phyloP scores from a whole-genome alignment of 2,797 vertebrate species.

The Rhinoraja longicauda region DNA sequence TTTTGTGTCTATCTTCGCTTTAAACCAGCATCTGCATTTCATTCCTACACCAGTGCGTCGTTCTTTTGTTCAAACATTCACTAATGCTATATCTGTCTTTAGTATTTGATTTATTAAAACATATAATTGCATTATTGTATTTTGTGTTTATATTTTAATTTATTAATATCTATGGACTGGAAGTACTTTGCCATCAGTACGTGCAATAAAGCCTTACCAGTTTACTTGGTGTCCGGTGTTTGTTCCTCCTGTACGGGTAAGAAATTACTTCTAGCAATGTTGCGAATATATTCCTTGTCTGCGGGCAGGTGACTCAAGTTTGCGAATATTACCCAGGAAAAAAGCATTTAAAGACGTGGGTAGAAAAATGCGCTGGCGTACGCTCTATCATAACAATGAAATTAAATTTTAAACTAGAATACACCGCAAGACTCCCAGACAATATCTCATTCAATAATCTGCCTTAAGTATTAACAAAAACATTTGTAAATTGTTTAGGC shows the following conservation, averaged over 20 bases:
- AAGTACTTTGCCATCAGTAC: background rate
- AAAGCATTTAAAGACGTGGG: too few relatives aligned
- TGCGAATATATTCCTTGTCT: too few relatives aligned
- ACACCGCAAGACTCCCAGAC: background rate
- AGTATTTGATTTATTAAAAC: background rate
- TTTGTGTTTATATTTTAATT: background rate
- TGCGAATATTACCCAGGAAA: background rate
- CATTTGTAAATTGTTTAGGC: slow-evolving; percentile 11
- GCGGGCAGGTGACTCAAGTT: background rate
- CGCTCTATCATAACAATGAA: background rate
- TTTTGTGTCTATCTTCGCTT: too few relatives aligned
- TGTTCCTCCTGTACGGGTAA: background rate
- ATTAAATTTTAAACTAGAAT: slow-evolving; percentile 5
- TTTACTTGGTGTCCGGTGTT: background rate
- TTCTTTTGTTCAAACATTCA: background rate
- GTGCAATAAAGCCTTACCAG: background rate
- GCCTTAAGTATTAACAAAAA: background rate
- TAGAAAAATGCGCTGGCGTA: background rate
- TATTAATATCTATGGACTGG: background rate
- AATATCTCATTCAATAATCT: background rate
- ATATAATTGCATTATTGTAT: background rate
- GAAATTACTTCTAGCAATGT: background rate
- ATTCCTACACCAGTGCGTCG: too few relatives aligned
- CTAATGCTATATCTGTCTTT: background rate
- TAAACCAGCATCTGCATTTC: too few relatives aligned